Evolutionary conservation across 2,113 vertebrate genomes (phyloP), one percentile per base, ranked within the genome.

Genomic region (Nesoenas mayeri): DNA sequence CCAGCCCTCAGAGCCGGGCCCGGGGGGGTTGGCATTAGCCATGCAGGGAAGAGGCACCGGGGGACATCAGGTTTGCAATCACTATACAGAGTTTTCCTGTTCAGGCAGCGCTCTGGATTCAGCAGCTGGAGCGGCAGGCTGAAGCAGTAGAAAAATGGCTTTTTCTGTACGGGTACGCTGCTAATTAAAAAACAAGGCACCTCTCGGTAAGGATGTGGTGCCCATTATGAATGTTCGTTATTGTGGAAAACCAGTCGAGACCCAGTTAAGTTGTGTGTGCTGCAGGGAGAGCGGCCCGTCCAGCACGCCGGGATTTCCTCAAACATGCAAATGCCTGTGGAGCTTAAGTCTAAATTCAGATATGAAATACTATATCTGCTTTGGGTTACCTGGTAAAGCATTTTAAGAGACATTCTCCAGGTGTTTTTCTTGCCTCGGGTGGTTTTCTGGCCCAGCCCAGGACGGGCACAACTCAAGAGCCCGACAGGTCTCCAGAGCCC

Each of bases 11-110:
- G 19, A 17, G 34, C 67, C 15, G 40, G 74, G 69, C 67, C 69
- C 54, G 83, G 56, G 60, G 85, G 57, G 67, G 42, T 7, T 89
- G 72, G 72, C 80, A 34, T 60, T 54, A 66, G 92, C 95, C 82
- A 93, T 91, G 95, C 93, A 95, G 85, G 88, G 34, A 32, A 36
- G 61, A 84, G 36, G 9, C 53, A 32, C 1, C 2, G 3, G 20
- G 82, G 38, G 48, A 47, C 66, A 71, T 70, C 42, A 64, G 61
- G 18, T 62, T 95, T 92, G 72, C 22, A 58, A 1, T 36, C 44
- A 77, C 51, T 20, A 50, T 18, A 82, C 24, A 62, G 66, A 34
- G 22, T 32, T 78, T 44, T 80, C 48, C 61, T 80, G 82, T 71
- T 16, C 24, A 54, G 69, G 67, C 32, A 32, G 56, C 48, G 18